Conservation (phyloP, 2,888 invertebrate genomes). For the Aproaerema taeniolella region DNA sequence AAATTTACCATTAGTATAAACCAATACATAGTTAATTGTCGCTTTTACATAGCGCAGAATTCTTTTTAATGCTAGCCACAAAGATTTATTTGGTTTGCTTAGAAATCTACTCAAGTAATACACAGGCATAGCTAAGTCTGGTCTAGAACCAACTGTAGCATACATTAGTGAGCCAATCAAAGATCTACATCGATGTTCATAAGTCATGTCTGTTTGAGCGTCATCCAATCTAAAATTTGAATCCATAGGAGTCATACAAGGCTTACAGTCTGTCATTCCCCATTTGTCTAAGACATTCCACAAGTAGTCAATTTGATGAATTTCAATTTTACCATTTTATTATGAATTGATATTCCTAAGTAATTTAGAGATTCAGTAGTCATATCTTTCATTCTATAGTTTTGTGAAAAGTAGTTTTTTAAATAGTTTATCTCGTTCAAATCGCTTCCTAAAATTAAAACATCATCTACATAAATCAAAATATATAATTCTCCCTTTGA, state of each 20-base stretch:
- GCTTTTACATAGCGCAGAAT: slow-evolving; percentile 15
- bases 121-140: slow-evolving; percentile 17
- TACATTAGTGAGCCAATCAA: slow-evolving; percentile 21
- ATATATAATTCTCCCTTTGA: slow-evolving; percentile 13
- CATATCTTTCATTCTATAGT: slow-evolving; percentile 20
- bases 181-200: slow-evolving; percentile 18
- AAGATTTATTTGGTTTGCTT: slow-evolving; percentile 11
- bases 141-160: slow-evolving; percentile 17
- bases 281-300: slow-evolving; percentile 10
- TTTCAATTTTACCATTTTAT: not conserved
- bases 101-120: slow-evolving; percentile 17
- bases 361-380: slow-evolving; percentile 12
- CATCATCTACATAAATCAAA: slow-evolving; percentile 22
- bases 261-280: slow-evolving; percentile 18
- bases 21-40: slow-evolving; percentile 12
- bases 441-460: slow-evolving; percentile 13
- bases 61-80: slow-evolving; percentile 15
- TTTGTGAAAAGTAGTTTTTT: slow-evolving; percentile 10
- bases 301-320: slow-evolving; percentile 15
- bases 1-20: slow-evolving; percentile 4
- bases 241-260: slow-evolving; percentile 18
- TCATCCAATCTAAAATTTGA: slow-evolving; percentile 16
- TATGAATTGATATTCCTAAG: slow-evolving; percentile 13
- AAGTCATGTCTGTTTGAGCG: slow-evolving; percentile 10
- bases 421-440: slow-evolving; percentile 1